Percentiles rank a stretch among this genome's conserved stretches.
phyloP scores from a whole-genome alignment of 2,797 vertebrate species.

The Gymnopithys bicolor region DNA sequence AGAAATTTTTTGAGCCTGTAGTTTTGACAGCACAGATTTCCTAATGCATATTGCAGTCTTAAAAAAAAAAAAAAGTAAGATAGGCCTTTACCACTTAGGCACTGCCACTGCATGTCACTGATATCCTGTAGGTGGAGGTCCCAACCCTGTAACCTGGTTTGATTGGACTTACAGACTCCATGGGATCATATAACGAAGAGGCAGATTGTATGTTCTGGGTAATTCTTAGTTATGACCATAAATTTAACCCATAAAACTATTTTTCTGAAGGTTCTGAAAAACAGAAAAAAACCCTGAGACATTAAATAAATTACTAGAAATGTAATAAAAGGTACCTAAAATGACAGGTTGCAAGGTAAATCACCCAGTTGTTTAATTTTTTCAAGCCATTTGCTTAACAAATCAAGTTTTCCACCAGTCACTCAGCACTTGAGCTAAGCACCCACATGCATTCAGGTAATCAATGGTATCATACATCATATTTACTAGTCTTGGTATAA shows the following conservation, averaged over 20 bases:
- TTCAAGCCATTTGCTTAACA: conserved; percentile 80
- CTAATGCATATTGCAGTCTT: background rate
- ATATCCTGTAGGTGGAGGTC: background rate
- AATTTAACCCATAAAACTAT: background rate
- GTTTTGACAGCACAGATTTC: background rate
- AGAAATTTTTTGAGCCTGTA: background rate
- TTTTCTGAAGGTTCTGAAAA: background rate
- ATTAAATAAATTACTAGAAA: background rate
- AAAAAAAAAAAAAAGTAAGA: background rate
- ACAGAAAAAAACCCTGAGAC: background rate
- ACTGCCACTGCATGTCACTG: background rate
- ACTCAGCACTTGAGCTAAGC: conserved; percentile 53
- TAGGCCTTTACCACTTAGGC: background rate
- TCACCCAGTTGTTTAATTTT: conserved; percentile 28
- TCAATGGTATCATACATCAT: conserved; percentile 42
- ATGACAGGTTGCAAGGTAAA: conserved; percentile 16
- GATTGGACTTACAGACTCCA: background rate
- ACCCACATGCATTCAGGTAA: conserved; percentile 55
- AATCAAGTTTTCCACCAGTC: conserved; percentile 60
- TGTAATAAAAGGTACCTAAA: conserved; percentile 28
- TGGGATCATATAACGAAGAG: background rate
- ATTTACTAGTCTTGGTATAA: conserved; percentile 33
- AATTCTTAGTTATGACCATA: background rate
- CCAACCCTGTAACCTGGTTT: background rate
- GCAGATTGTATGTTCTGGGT: background rate